A percentile compares a stretch with the other conserved stretches of the same genome.
Evolutionary conservation across 2,113 vertebrate species (phyloP).

Genomic region (Tor tambroides): DNA sequence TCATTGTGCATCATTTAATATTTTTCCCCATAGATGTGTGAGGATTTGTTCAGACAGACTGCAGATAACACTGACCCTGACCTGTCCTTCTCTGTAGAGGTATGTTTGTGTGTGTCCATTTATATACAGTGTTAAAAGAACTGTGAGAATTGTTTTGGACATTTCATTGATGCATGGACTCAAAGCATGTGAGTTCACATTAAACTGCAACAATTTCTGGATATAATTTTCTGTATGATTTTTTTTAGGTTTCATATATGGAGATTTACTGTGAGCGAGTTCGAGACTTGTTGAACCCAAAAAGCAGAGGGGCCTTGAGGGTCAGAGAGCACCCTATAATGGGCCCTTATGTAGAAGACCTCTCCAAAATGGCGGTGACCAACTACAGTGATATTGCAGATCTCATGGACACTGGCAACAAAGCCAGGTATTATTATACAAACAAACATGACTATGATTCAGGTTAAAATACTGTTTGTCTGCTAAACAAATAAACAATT

Average conservation of each 20-base stretch:
- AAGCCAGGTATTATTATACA: conserved; percentile 78
- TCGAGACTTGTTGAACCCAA: conserved; percentile 86
- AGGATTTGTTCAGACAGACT: conserved; percentile 84
- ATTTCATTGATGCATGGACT: background rate
- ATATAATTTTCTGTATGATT: background rate
- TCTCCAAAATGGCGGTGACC: conserved; percentile 91
- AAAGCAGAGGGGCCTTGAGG: conserved; percentile 80
- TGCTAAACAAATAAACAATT: background rate
- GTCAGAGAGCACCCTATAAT: conserved; percentile 90
- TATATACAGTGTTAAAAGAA: background rate
- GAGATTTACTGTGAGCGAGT: conserved; percentile 93
- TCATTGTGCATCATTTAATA: background rate
- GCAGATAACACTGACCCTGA: conserved; percentile 75
- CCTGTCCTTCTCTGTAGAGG: conserved; percentile 87
- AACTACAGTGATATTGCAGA: conserved; percentile 84
- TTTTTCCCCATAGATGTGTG: conserved; percentile 79
- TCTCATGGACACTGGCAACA: conserved; percentile 92
- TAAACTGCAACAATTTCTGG: background rate
- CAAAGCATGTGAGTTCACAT: background rate
- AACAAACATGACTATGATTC: background rate
- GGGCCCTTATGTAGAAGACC: conserved; percentile 88
- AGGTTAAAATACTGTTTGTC: too few species aligned
- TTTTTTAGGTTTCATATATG: conserved; percentile 88
- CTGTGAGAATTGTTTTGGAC: background rate
- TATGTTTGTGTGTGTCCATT: conserved; percentile 60